These are phyloP conservation scores for Bombus confusus DNA, from an alignment of 1,140 invertebrate species.

Conservation along the genomic window DNA sequence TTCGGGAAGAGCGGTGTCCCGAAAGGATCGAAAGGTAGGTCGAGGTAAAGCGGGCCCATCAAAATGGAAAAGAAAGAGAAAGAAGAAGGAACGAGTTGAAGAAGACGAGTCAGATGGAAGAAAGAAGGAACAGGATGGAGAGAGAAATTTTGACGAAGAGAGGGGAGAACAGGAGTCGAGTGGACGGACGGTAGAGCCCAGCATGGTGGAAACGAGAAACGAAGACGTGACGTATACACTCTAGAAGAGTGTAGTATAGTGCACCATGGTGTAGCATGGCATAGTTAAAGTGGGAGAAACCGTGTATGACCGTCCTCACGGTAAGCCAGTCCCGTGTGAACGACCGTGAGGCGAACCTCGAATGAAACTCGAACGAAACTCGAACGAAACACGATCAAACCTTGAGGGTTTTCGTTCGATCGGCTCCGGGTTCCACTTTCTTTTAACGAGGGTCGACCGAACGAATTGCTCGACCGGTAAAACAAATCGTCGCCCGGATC, in stretches of 20 bases:
- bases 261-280: conserved; percentile 63
- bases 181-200: conserved; percentile 30
- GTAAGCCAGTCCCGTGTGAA: conserved; percentile 75
- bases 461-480: background rate
- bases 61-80: conserved; percentile 2
- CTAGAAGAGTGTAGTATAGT: conserved; percentile 41
- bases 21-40: conserved; percentile 46
- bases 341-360: conserved; percentile 71
- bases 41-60: conserved; percentile 14
- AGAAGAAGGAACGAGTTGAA: conserved; percentile 14
- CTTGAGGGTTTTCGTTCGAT: conserved; percentile 33
- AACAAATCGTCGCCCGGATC: background rate
- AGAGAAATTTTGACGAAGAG: background rate
- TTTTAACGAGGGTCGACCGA: background rate
- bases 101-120: background rate
- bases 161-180: conserved; percentile 1
- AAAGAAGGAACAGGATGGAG: background rate
- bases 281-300: conserved; percentile 73
- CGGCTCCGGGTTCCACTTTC: too few relatives aligned
- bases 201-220: conserved; percentile 58
- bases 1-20: conserved; percentile 1
- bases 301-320: conserved; percentile 66
- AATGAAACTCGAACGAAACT: conserved; percentile 61
- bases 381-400: conserved; percentile 47
- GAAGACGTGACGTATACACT: conserved; percentile 63